Base-by-base conservation (phyloP, 2,113 vertebrate genomes). In the Nestor notabilis region DNA sequence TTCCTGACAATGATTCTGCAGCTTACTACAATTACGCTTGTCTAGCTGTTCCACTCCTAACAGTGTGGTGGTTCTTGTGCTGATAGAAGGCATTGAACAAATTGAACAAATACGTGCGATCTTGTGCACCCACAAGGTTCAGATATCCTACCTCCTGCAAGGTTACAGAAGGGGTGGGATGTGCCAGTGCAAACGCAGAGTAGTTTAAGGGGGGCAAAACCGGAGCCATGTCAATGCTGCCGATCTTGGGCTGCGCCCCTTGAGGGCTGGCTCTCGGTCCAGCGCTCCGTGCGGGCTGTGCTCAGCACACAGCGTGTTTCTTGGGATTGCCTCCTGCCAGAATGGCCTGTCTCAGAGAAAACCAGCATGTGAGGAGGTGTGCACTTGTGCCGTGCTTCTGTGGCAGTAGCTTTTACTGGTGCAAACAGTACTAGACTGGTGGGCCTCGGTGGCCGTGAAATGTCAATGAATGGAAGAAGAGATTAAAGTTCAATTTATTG, bases 221-320 rank as follows among this genome's bases (percentile, higher is more conserved):
- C 33, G 50, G 31, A 43, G 8, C 68, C 18, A 2, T 2, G 0
- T 10, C 1, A 0, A 7, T 1, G 1, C 23, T 72, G 44, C 8
- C 4, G 31, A 29, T 53, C 43, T 75, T 31, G 37, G 75, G 39
- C 56, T 68, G n/a, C 44, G 28, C 23, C 19, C 39, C 27, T 74
- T 65, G 46, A 21, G 17, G 46, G 31, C 21, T 74, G 37, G 7
- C 24, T 50, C 0, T 19, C 0, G 2, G 52, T 50, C 69, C 49
- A 24, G 56, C 5, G 28, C 35, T 81, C 47, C 3, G 1, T 33
- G 68, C 18, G 2, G 3, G 72, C 52, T 49, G 56, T 37, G 63
- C 39, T 69, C 9, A 9, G 20, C 0, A 0, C 64, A 47, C 14
- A 7, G 10, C 15, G 7, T 33, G 25, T 56, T 12, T 23, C 37